Evolutionary conservation across 2,797 vertebrate species (phyloP).

Genomic region (Chrosomus eos): DNA sequence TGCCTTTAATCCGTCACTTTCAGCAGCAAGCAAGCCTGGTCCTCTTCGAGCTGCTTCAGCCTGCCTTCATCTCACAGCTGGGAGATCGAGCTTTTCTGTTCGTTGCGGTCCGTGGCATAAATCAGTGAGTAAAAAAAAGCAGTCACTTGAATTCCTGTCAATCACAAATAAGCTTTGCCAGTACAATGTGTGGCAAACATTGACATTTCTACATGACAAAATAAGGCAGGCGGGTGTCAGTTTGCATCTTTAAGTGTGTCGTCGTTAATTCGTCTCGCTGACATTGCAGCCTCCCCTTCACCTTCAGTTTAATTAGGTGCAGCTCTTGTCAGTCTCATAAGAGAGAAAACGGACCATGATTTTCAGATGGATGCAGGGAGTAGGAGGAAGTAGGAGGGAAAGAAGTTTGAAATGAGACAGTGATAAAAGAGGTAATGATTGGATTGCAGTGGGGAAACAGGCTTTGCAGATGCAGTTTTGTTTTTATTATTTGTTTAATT

Average conservation of each 20-base stretch:
- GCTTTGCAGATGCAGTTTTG: neutral
- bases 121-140: conserved; percentile 26
- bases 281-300: conserved; percentile 17
- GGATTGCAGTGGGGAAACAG: neutral
- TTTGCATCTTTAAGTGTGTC: neutral
- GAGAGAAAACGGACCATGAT: conserved; percentile 13
- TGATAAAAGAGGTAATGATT: neutral
- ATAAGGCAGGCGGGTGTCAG: conserved; percentile 1
- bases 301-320: conserved; percentile 55
- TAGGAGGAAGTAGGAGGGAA: neutral
- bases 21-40: conserved; percentile 24
- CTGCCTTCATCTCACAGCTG: conserved; percentile 43
- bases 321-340: conserved; percentile 16
- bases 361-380: conserved; percentile 6
- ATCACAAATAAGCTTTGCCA: conserved; percentile 30
- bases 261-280: conserved; percentile 8
- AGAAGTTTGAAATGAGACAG: neutral
- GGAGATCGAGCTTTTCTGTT: conserved; percentile 35
- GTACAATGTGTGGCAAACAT: conserved; percentile 8
- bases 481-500: neutral
- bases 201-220: conserved; percentile 42
- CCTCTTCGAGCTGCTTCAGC: conserved; percentile 34
- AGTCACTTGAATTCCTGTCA: conserved; percentile 30
- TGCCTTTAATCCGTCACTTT: conserved; percentile 54
- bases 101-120: neutral